A percentile compares a stretch with the other conserved stretches of the same genome.
Conservation (phyloP, 2,888 invertebrate genomes). For the Kuschelorhynchus macadamiae region DNA sequence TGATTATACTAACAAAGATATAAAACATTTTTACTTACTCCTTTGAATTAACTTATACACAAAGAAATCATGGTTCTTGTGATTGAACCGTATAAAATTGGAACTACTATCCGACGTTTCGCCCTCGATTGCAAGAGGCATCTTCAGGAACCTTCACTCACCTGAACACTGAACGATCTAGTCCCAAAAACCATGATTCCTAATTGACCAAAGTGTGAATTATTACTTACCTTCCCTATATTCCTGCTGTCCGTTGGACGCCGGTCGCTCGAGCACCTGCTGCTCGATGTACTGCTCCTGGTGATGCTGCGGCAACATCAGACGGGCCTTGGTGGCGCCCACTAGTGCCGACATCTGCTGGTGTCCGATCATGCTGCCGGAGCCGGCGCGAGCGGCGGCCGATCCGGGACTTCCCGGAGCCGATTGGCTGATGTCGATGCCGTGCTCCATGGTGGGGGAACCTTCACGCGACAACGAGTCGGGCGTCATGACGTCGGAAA, state of each 20-base stretch:
- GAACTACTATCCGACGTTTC: too few relatives aligned
- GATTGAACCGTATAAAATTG: too few relatives aligned
- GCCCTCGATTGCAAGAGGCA: too few relatives aligned
- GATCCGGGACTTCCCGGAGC: constrained; percentile 61
- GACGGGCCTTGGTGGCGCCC: constrained; percentile 68
- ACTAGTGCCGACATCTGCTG: constrained; percentile 70
- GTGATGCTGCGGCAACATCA: constrained; percentile 71
- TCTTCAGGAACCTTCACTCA: too few relatives aligned
- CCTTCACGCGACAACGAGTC: constrained; percentile 91
- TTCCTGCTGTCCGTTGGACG: constrained; percentile 65
- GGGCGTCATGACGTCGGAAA: constrained; percentile 87
- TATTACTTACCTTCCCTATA: constrained; percentile 63
- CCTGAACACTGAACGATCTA: too few relatives aligned
- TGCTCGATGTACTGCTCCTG: constrained; percentile 38
- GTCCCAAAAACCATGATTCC: too few relatives aligned
- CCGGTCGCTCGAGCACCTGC: constrained; percentile 39
- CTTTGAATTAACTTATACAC: too few relatives aligned
- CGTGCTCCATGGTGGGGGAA: constrained; percentile 88
- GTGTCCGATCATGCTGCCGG: constrained; percentile 68
- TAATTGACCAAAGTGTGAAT: too few relatives aligned
- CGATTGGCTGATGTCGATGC: constrained; percentile 68
- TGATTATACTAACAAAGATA: too few relatives aligned
- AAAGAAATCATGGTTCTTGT: too few relatives aligned
- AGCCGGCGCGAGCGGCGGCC: constrained; percentile 66
- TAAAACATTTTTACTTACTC: too few relatives aligned